Evolutionary conservation across 2,113 vertebrate species (phyloP), one percentile per base, ranked within the genome.

Genomic region (Mugil cephalus): DNA sequence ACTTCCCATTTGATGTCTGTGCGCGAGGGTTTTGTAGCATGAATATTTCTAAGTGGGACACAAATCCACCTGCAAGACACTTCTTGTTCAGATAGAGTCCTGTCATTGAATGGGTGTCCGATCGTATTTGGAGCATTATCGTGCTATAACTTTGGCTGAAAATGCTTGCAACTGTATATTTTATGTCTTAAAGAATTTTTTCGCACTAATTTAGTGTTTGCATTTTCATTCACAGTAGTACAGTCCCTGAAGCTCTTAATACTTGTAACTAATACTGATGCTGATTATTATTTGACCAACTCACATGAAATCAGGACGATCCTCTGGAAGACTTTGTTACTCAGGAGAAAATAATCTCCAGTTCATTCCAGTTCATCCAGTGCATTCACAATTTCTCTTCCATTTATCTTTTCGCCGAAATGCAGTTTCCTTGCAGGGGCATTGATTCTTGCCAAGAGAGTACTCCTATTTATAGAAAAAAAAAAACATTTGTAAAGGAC

Each of bases 401-500:
- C 7, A 46, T 73, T 73, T 48, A 21, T 17, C 14, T 50, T 13
- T 46, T 60, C 12, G 10, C 21, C 59, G 10, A 18, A 52, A 52
- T 55, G 15, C 14, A 36, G 13, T 64, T 63, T 55, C 42, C 34
- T n/a, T 14, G 8, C 34, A 35, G 39, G 35, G 12, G 6, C 4
- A 18, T 45, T 10, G 0, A 59, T 69, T 14, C 7, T 53, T 42
- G 10, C 10, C 9, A 8, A 39, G 21, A 17, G 13, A 47, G 42
- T 64, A 3, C 38, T 53, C n/a, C 13, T 39, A 9, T 36, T 56
- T 61, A 4, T 62, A 35, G 75, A n/a, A 69, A 7, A 10, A 10
- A 9, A 47, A 13, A 67, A 48, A 36, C 0, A 17, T 54, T 50
- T 36, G 19, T 70, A 10, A 50, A 56, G 10, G 53, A 8, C 46